Evolutionary conservation across 2,888 invertebrate species (phyloP).

Genomic region (Tricholauxania praeusta): DNA sequence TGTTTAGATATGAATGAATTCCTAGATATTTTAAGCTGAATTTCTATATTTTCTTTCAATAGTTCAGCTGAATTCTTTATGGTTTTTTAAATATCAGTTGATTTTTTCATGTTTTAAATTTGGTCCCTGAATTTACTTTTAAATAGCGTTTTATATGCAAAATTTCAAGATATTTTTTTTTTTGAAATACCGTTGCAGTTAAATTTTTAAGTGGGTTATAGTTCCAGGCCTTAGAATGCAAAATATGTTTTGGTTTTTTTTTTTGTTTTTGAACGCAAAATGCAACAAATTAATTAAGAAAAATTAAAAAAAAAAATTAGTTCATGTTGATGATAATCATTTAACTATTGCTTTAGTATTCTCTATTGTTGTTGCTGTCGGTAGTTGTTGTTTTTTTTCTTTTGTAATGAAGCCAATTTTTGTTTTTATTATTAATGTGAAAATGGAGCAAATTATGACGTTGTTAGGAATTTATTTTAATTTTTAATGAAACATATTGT

Average conservation of each 20-base stretch:
- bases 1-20: conserved; percentile 26
- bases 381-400: conserved; percentile 37
- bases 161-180: neutral
- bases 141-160: neutral
- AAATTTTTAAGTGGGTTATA: neutral
- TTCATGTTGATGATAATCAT: neutral
- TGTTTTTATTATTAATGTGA: conserved; percentile 63
- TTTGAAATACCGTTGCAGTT: no score
- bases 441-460: conserved; percentile 66
- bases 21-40: neutral
- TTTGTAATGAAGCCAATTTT: conserved; percentile 50
- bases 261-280: neutral
- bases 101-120: conserved; percentile 14
- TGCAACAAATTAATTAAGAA: no score
- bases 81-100: neutral
- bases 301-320: no score
- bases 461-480: conserved; percentile 46
- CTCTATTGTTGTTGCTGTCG: conserved; percentile 9
- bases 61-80: neutral
- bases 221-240: neutral
- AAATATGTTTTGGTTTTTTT: neutral
- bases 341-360: conserved; percentile 26
- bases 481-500: no score
- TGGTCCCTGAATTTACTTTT: conserved; percentile 36
- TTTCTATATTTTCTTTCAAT: neutral